These are phyloP conservation scores for Strigamia transsilvanica DNA, from an alignment of 2,888 invertebrate genomes.

Conservation along the genomic window DNA sequence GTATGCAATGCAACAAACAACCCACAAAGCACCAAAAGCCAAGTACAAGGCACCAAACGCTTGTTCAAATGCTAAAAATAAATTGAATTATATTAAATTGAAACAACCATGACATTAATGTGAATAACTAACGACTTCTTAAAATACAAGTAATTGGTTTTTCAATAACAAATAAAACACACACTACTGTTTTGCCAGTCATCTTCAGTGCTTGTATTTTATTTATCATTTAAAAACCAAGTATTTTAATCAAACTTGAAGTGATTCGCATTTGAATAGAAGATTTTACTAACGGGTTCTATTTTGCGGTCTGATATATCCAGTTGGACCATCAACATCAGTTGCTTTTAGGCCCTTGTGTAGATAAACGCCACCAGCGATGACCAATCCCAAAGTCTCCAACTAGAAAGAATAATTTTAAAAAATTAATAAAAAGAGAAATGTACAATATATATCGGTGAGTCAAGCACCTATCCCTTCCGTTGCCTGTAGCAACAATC, in stretches of 20 bases:
- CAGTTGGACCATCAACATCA: background rate
- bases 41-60: conserved; percentile 45
- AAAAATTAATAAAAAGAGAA: background rate
- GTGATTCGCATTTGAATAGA: too few relatives aligned
- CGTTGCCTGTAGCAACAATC: too few relatives aligned
- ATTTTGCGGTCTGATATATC: background rate
- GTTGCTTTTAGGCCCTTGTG: background rate
- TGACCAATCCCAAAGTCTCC: background rate
- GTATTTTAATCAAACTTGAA: too few relatives aligned
- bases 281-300: too few relatives aligned
- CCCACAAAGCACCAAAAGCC: conserved; percentile 51
- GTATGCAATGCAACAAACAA: background rate
- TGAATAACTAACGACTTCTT: background rate
- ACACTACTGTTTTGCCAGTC: too few relatives aligned
- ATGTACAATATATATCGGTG: too few relatives aligned
- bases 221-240: too few relatives aligned
- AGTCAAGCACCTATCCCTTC: too few relatives aligned
- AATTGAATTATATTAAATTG: background rate
- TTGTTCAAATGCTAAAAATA: background rate
- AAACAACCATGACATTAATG: background rate
- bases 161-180: too few relatives aligned
- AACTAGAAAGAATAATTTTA: background rate
- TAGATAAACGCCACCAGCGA: background rate
- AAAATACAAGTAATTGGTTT: too few relatives aligned
- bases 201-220: too few relatives aligned